Percentiles rank a stretch among this genome's conserved stretches.
Evolutionary conservation across 1,140 invertebrate genomes (phyloP).

Genomic region (Lepidurus couesii): DNA sequence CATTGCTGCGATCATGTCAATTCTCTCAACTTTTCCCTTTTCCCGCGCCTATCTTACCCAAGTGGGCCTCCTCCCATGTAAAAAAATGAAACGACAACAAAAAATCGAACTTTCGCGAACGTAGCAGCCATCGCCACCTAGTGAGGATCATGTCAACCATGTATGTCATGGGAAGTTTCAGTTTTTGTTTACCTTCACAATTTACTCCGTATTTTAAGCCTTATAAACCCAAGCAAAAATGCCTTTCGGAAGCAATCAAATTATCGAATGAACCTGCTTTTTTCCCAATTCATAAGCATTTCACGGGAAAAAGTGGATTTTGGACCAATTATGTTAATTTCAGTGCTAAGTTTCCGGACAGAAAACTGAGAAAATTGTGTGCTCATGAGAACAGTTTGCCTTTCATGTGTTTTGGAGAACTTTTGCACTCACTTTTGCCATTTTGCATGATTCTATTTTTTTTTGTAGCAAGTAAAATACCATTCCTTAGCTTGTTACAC

Average conservation of each 20-base stretch:
- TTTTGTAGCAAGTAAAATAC: background rate
- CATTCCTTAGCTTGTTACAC: background rate
- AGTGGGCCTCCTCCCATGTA: constrained; percentile 77
- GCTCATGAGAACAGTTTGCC: too few species aligned
- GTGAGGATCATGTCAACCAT: background rate
- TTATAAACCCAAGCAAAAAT: background rate
- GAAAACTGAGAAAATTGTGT: too few species aligned
- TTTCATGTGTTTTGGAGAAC: background rate
- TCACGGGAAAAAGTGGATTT: too few species aligned
- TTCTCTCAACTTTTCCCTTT: constrained; percentile 70
- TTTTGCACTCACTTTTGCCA: background rate
- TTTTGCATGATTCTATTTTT: background rate
- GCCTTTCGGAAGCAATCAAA: background rate
- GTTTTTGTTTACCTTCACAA: background rate
- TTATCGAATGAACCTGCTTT: background rate
- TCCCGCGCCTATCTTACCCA: constrained; percentile 75
- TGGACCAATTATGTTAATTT: too few species aligned
- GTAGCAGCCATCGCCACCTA: background rate
- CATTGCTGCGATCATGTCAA: constrained; percentile 79
- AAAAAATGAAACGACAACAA: constrained; percentile 41
- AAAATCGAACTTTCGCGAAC: background rate
- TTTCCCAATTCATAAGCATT: too few species aligned
- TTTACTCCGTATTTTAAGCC: background rate
- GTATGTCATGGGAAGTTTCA: background rate
- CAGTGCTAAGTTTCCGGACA: too few species aligned